Evolutionary conservation across 2,888 invertebrate genomes (phyloP), one percentile per base, ranked within the genome.

Genomic region (Sabatieria punctata): DNA sequence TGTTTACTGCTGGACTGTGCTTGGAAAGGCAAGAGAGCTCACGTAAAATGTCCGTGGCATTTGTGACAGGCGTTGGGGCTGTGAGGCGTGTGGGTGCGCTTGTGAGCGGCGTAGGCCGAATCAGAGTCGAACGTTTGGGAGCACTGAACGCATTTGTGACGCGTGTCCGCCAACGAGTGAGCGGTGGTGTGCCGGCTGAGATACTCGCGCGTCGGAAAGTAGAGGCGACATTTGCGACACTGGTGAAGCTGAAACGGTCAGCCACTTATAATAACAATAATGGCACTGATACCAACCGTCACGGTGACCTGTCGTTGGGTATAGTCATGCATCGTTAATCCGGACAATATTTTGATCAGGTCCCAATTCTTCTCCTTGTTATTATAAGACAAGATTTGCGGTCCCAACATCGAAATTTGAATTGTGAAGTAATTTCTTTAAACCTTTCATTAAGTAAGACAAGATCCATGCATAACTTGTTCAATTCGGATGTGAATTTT

Each of bases 211-310:
- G 57, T 53, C 8, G 63, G 62, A 36, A 61, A 56, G 45, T 53
- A 54, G 15, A 60, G 49, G 27, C 56, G 53, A 49, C 63, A 63
- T 43, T 58, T 57, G 30, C 55, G 55, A 46, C 63, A 63, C 6
- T 55, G 50, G 55, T 54, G 56, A 21, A 63, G 52, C 57, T 61
- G 49, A 48, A 54, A 40, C 2, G 23, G 21, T 2, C 19, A 40
- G n/a, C 24, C n/a, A n/a, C n/a, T n/a, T n/a, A n/a, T n/a, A n/a
- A n/a, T n/a, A n/a, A n/a, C n/a, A n/a, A n/a, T n/a, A n/a, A n/a
- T n/a, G n/a, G n/a, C n/a, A n/a, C n/a, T n/a, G n/a, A n/a, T n/a
- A n/a, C n/a, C n/a, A n/a, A n/a, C n/a, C n/a, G n/a, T n/a, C n/a
- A n/a, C n/a, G n/a, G n/a, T n/a, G n/a, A n/a, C n/a, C n/a, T n/a